A percentile compares a stretch with the other conserved stretches of the same genome.
Evolutionary conservation across 2,797 vertebrate species (phyloP).

Genomic region (Parambassis ranga): DNA sequence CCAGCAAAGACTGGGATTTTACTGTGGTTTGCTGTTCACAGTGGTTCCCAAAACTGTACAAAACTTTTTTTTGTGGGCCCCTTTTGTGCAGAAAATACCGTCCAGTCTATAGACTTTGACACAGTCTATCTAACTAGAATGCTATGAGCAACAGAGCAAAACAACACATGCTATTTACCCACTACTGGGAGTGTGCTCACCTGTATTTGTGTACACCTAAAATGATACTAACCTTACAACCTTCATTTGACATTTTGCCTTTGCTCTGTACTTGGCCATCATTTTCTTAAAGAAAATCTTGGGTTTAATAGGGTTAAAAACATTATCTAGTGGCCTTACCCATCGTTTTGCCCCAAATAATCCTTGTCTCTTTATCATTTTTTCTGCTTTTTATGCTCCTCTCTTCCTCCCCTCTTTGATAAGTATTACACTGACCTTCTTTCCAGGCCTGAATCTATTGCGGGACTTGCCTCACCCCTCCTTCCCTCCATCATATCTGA

Average conservation of each 20-base stretch:
- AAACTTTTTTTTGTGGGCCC: background rate
- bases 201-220: too few relatives aligned
- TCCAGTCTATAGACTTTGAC: too few relatives aligned
- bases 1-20: background rate
- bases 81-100: too few relatives aligned
- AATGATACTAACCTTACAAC: too few relatives aligned
- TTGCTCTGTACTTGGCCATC: too few relatives aligned
- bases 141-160: too few relatives aligned
- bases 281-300: too few relatives aligned
- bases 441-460: constrained; percentile 65
- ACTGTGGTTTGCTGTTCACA: background rate
- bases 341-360: background rate
- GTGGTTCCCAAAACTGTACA: too few relatives aligned
- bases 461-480: constrained; percentile 6
- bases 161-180: too few relatives aligned
- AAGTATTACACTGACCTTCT: constrained; percentile 73
- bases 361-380: background rate
- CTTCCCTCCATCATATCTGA: constrained; percentile 38
- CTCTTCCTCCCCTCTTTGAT: constrained; percentile 24
- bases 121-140: too few relatives aligned
- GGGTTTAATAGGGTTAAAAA: background rate
- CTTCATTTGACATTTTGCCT: too few relatives aligned
- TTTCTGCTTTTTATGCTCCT: constrained; percentile 2
- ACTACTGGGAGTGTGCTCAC: too few relatives aligned
- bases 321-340: background rate